Percentiles rank a stretch among this genome's conserved stretches.
phyloP scores from a whole-genome alignment of 1,140 invertebrate species.

The Polypedilum vanderplanki region DNA sequence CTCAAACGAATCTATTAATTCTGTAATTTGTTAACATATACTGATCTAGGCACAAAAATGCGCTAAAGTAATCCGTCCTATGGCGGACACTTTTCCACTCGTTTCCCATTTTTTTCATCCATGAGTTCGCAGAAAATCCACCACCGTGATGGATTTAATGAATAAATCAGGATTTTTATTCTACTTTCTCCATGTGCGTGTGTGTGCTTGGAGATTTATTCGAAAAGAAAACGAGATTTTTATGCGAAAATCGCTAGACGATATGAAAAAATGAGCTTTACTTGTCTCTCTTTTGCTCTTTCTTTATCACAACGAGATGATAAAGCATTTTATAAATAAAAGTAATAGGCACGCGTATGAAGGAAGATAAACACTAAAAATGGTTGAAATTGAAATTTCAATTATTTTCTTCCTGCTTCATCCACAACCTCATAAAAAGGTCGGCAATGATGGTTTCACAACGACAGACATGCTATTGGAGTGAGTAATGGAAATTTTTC shows the following conservation, averaged over 20 bases:
- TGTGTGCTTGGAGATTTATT: neutral
- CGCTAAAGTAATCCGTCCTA: no score
- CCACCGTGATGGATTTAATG: constrained; percentile 11
- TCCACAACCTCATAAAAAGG: no score
- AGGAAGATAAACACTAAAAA: neutral
- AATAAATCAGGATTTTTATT: constrained; percentile 26
- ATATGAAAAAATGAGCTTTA: neutral
- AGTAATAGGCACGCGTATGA: constrained; percentile 10
- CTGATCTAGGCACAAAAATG: no score
- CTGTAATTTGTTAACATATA: no score
- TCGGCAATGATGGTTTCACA: no score
- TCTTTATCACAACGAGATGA: neutral
- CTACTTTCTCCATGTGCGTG: neutral
- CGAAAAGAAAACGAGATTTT: constrained; percentile 7
- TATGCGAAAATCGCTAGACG: neutral
- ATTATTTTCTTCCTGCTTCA: neutral
- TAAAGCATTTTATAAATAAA: constrained; percentile 30
- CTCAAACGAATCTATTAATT: no score
- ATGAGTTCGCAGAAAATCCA: no score
- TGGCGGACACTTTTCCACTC: no score
- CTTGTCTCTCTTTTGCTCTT: no score
- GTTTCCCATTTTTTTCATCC: no score
- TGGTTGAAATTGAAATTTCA: neutral
- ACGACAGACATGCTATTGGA: no score
- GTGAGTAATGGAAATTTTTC: no score